phyloP scores from a whole-genome alignment of 2,113 vertebrate genomes.

The Polyodon spathula region DNA sequence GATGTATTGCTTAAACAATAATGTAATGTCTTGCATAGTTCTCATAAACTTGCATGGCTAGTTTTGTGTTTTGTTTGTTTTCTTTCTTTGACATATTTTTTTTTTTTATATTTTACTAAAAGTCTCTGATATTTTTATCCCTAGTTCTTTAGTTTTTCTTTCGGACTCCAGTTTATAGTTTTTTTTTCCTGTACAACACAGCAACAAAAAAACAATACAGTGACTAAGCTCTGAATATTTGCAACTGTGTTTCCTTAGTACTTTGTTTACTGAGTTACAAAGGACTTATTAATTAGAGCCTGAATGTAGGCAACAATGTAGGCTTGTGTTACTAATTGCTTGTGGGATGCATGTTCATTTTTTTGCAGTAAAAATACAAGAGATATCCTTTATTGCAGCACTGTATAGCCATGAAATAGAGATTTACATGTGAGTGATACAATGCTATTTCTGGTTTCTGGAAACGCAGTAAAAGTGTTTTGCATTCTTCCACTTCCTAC shows the following conservation, averaged over 20 bases:
- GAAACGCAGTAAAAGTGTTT: conserved; percentile 49
- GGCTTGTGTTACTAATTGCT: conserved; percentile 60
- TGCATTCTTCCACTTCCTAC: conserved; percentile 63
- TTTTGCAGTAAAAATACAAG: conserved; percentile 55
- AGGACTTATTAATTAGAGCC: conserved; percentile 56
- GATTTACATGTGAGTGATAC: conserved; percentile 56
- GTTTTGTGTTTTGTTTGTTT: no score
- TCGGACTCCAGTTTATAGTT: not conserved
- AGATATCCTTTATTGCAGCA: conserved; percentile 52
- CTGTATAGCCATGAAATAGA: conserved; percentile 59
- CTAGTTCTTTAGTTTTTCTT: not conserved
- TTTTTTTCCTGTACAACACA: conserved; percentile 5
- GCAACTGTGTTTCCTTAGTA: conserved; percentile 44
- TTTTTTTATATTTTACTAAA: no score
- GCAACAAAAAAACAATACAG: conserved; percentile 43
- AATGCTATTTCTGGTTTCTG: conserved; percentile 49
- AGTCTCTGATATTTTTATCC: no score
- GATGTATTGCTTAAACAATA: no score
- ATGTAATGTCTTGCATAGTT: no score
- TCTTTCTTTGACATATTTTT: no score
- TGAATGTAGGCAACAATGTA: conserved; percentile 57
- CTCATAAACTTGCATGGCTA: no score
- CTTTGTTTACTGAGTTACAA: conserved; percentile 53
- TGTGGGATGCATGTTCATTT: conserved; percentile 62
- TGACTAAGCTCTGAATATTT: conserved; percentile 59